Evolutionary conservation across 2,797 vertebrate genomes (phyloP).

Genomic region (Leontopithecus rosalia): DNA sequence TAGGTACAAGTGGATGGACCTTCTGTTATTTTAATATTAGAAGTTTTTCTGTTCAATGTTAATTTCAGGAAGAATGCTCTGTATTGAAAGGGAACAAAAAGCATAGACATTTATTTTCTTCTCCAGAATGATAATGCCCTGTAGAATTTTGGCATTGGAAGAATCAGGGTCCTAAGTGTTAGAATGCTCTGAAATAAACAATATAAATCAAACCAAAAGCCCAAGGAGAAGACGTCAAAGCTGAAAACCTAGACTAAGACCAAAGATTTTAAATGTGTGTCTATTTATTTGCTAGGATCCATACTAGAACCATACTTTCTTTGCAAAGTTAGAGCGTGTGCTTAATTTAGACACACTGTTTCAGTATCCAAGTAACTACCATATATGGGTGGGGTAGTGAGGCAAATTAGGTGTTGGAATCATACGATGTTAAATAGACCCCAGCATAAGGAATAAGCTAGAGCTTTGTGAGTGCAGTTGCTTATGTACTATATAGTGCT

Average conservation of each 20-base stretch:
- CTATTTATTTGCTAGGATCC: slow-evolving; percentile 55
- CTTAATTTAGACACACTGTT: slow-evolving; percentile 73
- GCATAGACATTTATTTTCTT: neutral
- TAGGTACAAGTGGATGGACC: neutral
- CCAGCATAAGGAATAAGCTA: neutral
- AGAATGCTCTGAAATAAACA: slow-evolving; percentile 37
- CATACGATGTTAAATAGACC: slow-evolving; percentile 50
- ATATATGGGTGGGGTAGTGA: slow-evolving; percentile 37
- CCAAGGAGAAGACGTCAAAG: neutral
- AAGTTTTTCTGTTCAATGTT: neutral
- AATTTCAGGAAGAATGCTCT: slow-evolving; percentile 20
- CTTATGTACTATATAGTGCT: slow-evolving; percentile 55
- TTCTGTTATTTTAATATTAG: neutral
- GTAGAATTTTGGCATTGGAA: neutral
- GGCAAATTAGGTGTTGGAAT: slow-evolving; percentile 66
- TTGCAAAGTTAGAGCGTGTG: slow-evolving; percentile 56
- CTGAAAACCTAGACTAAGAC: slow-evolving; percentile 30
- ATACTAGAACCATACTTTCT: slow-evolving; percentile 45
- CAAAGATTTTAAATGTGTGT: neutral
- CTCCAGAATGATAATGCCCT: neutral
- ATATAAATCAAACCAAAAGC: slow-evolving; percentile 9
- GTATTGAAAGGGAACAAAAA: slow-evolving; percentile 17
- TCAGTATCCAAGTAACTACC: slow-evolving; percentile 28
- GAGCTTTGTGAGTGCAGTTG: slow-evolving; percentile 25
- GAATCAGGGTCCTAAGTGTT: neutral